These are phyloP conservation scores for Drosophila pegasa DNA, from an alignment of 2,888 invertebrate species.

Conservation along the genomic window DNA sequence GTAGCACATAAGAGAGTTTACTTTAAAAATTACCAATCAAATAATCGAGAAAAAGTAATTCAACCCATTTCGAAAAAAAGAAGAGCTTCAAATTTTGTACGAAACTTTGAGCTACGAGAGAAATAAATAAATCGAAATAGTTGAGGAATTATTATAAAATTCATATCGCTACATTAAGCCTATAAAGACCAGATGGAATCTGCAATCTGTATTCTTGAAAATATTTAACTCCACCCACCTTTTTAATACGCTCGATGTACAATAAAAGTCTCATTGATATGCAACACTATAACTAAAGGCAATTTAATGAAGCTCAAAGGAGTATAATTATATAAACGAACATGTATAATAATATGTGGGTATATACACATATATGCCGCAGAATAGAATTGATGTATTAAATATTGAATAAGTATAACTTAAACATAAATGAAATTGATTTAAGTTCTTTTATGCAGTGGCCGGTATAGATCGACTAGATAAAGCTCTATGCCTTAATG, in stretches of 20 bases:
- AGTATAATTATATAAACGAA: constrained; percentile 7
- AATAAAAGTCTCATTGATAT: constrained; percentile 33
- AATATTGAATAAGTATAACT: constrained; percentile 36
- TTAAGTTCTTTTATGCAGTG: constrained; percentile 24
- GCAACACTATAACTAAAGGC: constrained; percentile 8
- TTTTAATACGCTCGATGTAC: constrained; percentile 40
- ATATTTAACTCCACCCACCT: constrained; percentile 54
- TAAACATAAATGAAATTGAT: constrained; percentile 33
- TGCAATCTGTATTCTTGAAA: constrained; percentile 42
- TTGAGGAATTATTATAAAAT: constrained; percentile 33
- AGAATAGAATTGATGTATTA: constrained; percentile 50
- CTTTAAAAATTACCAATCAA: constrained; percentile 34
- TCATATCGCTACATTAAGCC: constrained; percentile 68
- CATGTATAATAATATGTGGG: constrained; percentile 5
- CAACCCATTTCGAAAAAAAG: constrained; percentile 24
- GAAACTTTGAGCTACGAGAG: constrained; percentile 52
- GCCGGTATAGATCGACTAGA: constrained; percentile 43
- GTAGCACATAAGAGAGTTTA: constrained; percentile 43
- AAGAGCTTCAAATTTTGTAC: constrained; percentile 73
- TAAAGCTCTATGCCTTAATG: constrained; percentile 18
- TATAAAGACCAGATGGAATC: constrained; percentile 33
- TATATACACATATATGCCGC: constrained; percentile 13
- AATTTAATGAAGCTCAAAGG: constrained; percentile 13
- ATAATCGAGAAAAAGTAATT: constrained; percentile 9
- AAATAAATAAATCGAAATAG: constrained; percentile 16